A percentile compares a stretch with the other conserved stretches of the same genome.
Conservation (phyloP, 2,797 vertebrate genomes). For the Eulemur rubriventer region DNA sequence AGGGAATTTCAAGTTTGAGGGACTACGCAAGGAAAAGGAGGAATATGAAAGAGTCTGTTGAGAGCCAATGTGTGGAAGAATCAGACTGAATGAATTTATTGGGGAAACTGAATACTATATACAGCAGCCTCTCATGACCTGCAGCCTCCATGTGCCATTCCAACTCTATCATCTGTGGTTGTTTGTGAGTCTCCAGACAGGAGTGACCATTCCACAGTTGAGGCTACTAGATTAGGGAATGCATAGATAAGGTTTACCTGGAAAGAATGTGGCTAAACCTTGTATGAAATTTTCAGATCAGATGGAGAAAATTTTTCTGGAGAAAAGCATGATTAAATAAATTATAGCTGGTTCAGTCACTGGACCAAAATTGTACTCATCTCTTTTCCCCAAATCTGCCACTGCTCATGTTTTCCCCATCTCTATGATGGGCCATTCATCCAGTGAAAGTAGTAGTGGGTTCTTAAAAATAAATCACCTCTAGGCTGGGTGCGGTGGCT, state of each 20-base stretch:
- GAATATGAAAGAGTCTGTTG: background rate
- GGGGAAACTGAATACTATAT: background rate
- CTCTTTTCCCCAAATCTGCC: background rate
- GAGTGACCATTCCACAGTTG: background rate
- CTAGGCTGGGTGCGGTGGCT: too few relatives aligned
- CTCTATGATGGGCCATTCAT: background rate
- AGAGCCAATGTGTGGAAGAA: background rate
- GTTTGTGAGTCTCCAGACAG: background rate
- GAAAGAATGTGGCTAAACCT: background rate
- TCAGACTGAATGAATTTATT: background rate
- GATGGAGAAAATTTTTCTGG: background rate
- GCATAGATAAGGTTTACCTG: background rate
- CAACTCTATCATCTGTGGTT: background rate
- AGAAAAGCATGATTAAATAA: conserved; percentile 7
- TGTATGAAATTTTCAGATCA: background rate
- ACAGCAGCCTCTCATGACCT: background rate
- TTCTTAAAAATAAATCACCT: background rate
- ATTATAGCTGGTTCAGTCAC: background rate
- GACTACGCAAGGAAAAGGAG: background rate
- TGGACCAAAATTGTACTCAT: background rate
- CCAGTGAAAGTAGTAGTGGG: background rate
- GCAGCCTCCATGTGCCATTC: background rate
- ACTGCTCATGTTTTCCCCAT: background rate
- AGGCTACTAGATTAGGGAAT: background rate
- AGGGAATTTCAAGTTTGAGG: background rate